Base-by-base conservation (phyloP, 2,797 vertebrate genomes). In the Rhinichthys osculus region DNA sequence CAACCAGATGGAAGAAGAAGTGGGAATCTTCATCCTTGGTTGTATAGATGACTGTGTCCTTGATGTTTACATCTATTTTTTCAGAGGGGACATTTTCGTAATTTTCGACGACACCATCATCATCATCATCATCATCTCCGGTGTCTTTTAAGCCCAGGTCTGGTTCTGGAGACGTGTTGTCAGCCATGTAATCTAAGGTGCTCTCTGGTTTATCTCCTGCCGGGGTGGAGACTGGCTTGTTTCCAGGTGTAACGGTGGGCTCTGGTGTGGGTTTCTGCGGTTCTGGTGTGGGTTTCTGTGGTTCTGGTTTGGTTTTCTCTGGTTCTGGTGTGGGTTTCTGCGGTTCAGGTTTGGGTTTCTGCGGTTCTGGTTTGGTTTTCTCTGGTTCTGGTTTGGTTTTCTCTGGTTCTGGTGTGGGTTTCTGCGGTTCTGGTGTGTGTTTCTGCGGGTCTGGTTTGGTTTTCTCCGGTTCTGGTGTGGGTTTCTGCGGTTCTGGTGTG, bases 1-100 rank as follows among this genome's bases (percentile, higher is more conserved):
- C 92, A 86, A 99, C 95, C 90, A 99, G 95, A 80, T 99, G 97
- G 74, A 99, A 96, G 93, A 99, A 99, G 93, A 99, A 99, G 93
- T 99, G 98, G 0, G 97, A 97, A 76, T 98, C 97, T 83, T 98
- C 95, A 3, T 95, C 95, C 89, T 96, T 96, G 0, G 94, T 82
- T 83, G 90, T 92, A 59, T 96, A 91, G 85, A 94, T 89, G 89
- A 93, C 88, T 50, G 90, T 78, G 70, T 86, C 93, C 89, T 95
- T 95, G 42, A 90, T 88, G 9, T 62, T 89, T 67, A 89, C 89
- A 30, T 92, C 40, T 40, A 81, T n/a, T 16, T 54, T 81, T 0
- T 52, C 73, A 27, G 30, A 3, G 2, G 66, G 62, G 35, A 5
- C 4, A 5, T 47, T 17, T 5, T 30, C 8, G 5, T 23, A 9